Evolutionary conservation across 2,113 vertebrate species (phyloP), one percentile per base, ranked within the genome.

Genomic region (Gadus chalcogrammus): DNA sequence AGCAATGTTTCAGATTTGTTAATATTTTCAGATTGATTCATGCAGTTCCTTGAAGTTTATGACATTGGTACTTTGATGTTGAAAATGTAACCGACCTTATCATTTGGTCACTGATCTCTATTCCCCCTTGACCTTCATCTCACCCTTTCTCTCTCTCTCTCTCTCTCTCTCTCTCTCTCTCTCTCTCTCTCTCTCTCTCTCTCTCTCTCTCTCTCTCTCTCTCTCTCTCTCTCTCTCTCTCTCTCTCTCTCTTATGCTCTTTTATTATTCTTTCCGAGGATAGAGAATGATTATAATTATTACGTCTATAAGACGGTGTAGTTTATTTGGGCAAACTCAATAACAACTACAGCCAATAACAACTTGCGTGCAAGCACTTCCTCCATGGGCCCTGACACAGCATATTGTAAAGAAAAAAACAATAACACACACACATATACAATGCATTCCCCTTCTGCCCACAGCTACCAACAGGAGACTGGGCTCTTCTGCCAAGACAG

Each of bases 401-500:
- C 70, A 70, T 69, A 76, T 60, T 31, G 42, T 1, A 61, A 27
- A 12, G 69, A 38, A 42, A 62, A 48, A 2, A 48, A n/a, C 15
- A 65, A 55, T 69, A 27, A 69, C 52, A 67, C 13, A n/a, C 48
- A 66, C 58, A 61, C 15, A 60, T 28, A n/a, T 15, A 64, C 62
- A 35, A 72, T 81, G 83, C 86, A 88, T 83, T 76, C 78, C 64
- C 84, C 31, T 35, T 35, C 81, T 79, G 77, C 81, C 72, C 77
- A 68, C 82, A 61, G 77, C 0, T 83, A 83, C 84, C 75, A 73
- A 81, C 72, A 81, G 59, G 77, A 72, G 70, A 77, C 55, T 17
- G 63, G 61, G 27, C 69, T 75, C 73, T 72, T 82, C 71, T 80
- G 83, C 77, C 83, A 88, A 88, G 16, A 87, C 75, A 84, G 77